Conservation (phyloP, 2,113 vertebrate species). For the Anseranas semipalmata region DNA sequence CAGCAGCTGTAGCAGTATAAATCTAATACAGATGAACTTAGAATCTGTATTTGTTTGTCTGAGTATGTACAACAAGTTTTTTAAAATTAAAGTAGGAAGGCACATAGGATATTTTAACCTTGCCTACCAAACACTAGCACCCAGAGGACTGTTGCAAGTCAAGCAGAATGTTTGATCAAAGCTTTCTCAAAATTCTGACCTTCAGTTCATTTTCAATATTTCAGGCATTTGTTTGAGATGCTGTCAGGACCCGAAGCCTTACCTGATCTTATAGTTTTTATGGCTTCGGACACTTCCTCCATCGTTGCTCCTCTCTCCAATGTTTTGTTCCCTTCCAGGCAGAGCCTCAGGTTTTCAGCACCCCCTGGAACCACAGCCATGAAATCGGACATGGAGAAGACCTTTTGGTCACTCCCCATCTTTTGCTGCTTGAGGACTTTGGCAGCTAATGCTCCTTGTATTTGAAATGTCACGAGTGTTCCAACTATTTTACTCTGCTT, state of each 20-base stretch:
- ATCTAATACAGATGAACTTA: not conserved
- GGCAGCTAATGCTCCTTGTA: not conserved
- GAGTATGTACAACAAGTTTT: not conserved
- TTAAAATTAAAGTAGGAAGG: not conserved
- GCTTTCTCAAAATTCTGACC: not conserved
- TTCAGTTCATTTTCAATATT: not conserved
- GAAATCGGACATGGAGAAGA: not conserved
- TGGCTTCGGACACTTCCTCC: constrained; percentile 59
- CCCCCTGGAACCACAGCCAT: constrained; percentile 1
- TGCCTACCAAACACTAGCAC: not conserved
- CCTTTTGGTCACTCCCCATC: not conserved
- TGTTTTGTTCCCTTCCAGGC: constrained; percentile 50
- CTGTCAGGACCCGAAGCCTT: constrained; percentile 1
- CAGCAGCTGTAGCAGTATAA: not conserved
- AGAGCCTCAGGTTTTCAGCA: constrained; percentile 46
- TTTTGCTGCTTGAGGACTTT: not conserved
- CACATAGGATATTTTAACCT: not conserved
- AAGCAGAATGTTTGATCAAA: not conserved
- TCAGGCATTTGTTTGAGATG: not conserved
- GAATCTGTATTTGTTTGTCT: not conserved
- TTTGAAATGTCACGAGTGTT: not conserved
- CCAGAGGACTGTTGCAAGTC: not conserved
- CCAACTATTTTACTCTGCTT: not conserved
- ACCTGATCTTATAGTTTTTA: constrained; percentile 34
- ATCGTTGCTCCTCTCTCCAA: constrained; percentile 63